Evolutionary conservation across 1,140 invertebrate species (phyloP), one percentile per base, ranked within the genome.

Genomic region (Micrasema minimum): DNA sequence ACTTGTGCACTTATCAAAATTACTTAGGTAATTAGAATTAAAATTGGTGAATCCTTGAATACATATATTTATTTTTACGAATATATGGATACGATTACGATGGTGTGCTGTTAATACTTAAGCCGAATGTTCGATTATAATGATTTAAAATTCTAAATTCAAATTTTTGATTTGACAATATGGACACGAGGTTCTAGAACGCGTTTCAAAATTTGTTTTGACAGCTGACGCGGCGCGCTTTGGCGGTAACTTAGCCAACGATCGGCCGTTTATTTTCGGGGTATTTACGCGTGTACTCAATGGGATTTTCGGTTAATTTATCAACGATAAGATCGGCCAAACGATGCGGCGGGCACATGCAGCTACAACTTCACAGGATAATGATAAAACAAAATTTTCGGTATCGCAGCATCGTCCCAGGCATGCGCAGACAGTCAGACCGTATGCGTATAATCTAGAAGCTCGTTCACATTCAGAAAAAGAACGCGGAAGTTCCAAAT

Each of bases 361-460:
- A 61, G 57, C 68, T 67, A 64, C 67, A 38, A 67, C 46, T 65
- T 64, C 62, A 62, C 62, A 50, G 57, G 55, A 57, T 74, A 74
- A 74, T 71, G 72, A 74, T 67, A 74, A 74, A 74, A 74, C 72
- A 74, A 74, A 66, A 68, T 68, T 74, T 74, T 71, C 68, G 72
- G 72, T 73, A 73, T 69, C 65, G 46, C 72, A 74, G 68, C 72
- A 64, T 71, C 68, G 72, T 64, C 31, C 20, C 65, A 69, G 51
- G 72, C 72, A 74, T 74, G 72, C 72, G 72, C 72, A 71, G 16
- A 20, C 1, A 18, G 46, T 37, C 41, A 41, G 71, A 55, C 72
- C 68, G 72, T 74, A 74, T 74, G 72, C 72, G 72, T 74, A 74
- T 68, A 74, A 67, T 68, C 72, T 66, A 61, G 48, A 23, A 68